Percentiles rank a stretch among this genome's conserved stretches.
Evolutionary conservation across 2,797 vertebrate genomes (phyloP).

Genomic region (Pantherophis alleghaniensis): DNA sequence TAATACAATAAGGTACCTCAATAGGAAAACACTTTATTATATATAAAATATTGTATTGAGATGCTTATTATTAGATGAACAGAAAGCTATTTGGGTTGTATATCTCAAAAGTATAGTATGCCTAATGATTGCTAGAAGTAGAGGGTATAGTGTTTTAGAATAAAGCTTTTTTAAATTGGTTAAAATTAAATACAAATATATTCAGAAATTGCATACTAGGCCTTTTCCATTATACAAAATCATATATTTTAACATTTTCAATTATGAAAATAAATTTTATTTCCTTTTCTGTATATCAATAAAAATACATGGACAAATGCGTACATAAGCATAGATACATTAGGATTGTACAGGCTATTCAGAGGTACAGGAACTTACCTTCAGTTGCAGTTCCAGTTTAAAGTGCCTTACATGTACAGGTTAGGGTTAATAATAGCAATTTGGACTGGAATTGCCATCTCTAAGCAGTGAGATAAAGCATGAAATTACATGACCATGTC

Average conservation of each 20-base stretch:
- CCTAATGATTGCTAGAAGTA: conserved; percentile 49
- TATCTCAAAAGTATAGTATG: conserved; percentile 40
- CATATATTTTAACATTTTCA: not conserved
- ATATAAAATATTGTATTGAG: conserved; percentile 42
- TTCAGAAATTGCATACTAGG: not conserved
- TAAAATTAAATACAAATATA: not conserved
- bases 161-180: conserved; percentile 49
- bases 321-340: not conserved
- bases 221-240: not conserved
- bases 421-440: not conserved
- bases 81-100: conserved; percentile 27
- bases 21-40: no score
- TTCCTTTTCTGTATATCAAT: not conserved
- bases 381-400: not conserved
- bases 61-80: conserved; percentile 29
- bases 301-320: not conserved
- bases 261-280: not conserved
- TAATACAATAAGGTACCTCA: not conserved
- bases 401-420: not conserved
- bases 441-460: not conserved
- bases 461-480: not conserved
- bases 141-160: conserved; percentile 59
- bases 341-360: not conserved
- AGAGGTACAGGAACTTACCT: not conserved
- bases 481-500: not conserved